Base-by-base conservation (phyloP, 2,888 invertebrate species). In the Biston stratarius region DNA sequence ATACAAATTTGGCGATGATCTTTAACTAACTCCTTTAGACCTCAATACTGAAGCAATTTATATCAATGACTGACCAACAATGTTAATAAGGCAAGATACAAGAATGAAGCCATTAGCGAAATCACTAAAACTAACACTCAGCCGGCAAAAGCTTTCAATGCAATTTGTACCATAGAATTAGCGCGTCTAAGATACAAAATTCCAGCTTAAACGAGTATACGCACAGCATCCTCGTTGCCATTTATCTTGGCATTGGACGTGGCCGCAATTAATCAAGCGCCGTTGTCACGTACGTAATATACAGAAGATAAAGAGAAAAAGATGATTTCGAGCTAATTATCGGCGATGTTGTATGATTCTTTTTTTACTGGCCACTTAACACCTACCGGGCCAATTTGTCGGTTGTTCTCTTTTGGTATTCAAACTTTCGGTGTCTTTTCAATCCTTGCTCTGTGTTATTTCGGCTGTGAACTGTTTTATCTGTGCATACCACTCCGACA, bases 291-390 rank as follows among this genome's bases (percentile, higher is more conserved):
- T 89, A 83, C 83, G 83, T 85, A 86, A 86, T 86, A 89, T 87
- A 86, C 83, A 77, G 80, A 77, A 82, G 88, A 86, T 90, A 91
- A 89, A 89, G 87, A 87, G 87, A 88, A 91, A 89, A 91, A 87
- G 87, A 91, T 90, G 90, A 91, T 91, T 91, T 88, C 85, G 83
- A 83, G 88, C 91, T 92, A 92, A 92, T 92, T 92, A 92, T 90
- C 87, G 83, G 78, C 82, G 84, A 83, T 87, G 88, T 85, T 83
- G 81, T 72, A 76, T 80, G 78, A 79, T 80, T 80, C 86, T 86
- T 90, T 90, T 90, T 86, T 80, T 79, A 60, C 59, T 47, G 67
- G 79, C 83, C 90, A 89, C 88, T 91, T 91, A 90, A 86, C 91
- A 90, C 91, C 89, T 89, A 83, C 85, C 81, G 77, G 75, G 77